Base-by-base conservation (phyloP, 2,888 invertebrate genomes). In the Parnassius orleans region DNA sequence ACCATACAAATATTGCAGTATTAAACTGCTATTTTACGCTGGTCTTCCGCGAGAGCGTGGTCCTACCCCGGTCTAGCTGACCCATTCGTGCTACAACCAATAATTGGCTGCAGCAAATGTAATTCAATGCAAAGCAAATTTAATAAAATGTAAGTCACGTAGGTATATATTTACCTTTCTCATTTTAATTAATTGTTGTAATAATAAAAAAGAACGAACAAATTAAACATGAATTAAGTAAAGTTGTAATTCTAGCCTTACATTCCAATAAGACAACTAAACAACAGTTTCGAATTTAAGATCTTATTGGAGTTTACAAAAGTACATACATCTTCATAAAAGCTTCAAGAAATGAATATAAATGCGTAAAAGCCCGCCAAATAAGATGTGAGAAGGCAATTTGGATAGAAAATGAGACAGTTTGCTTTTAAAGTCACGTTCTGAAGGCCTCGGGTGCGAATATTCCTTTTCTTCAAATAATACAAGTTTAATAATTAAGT, bases 361-460 rank as follows among this genome's bases (percentile, higher is more conserved):
- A 88, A 90, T 85, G 87, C 74, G 78, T 76, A 68, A 75, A 76
- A 78, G 74, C 76, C 76, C 74, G 75, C 74, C 69, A 78, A 87
- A 81, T 86, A 83, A 89, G 87, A 87, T 83, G 87, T 84, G 81
- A 86, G 80, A 76, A 78, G 74, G 84, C 82, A 87, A 87, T 87
- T 88, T 85, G 73, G 75, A 77, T 73, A 75, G 81, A 84, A 86
- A 90, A 90, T 89, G 77, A 88, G 87, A 80, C 82, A 80, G 79
- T 90, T 90, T 86, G 72, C 77, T 77, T 80, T 72, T 65, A 80
- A 80, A 86, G 86, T 89, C 90, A 90, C 90, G 90, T 88, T 84
- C 76, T 47, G 47, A 54, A 73, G 67, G 69, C 71, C 70, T 73
- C 71, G 69, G 67, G 68, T 68, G 70, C 71, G 69, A 75, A 68